These are phyloP conservation scores for Phortica okadai DNA, from an alignment of 2,888 invertebrate species.

Conservation along the genomic window DNA sequence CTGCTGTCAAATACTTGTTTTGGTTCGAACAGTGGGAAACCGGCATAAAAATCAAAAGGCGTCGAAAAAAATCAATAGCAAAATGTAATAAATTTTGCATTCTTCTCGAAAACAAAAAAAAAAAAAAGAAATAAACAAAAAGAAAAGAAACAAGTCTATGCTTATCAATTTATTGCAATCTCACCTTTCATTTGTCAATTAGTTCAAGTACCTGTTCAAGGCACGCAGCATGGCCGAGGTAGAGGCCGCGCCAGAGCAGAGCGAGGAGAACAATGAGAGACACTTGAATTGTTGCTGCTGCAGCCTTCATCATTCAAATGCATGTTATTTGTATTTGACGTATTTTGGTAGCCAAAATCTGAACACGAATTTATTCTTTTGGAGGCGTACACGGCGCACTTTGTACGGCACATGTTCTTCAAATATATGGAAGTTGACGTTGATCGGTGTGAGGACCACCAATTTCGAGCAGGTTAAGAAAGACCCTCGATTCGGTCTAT, in stretches of 20 bases:
- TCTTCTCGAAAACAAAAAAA: neutral
- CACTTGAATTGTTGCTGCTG: neutral
- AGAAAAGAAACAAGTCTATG: constrained; percentile 47
- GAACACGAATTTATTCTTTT: constrained; percentile 44
- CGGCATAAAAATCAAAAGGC: constrained; percentile 37
- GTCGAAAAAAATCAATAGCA: constrained; percentile 39
- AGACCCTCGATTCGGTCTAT: constrained; percentile 20
- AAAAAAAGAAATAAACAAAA: constrained; percentile 29
- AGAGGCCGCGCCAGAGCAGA: constrained; percentile 14
- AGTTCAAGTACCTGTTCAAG: constrained; percentile 60
- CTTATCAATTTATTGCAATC: constrained; percentile 64
- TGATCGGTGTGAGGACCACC: neutral
- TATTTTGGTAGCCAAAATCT: constrained; percentile 53
- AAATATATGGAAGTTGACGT: no score
- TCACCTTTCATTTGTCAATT: constrained; percentile 68
- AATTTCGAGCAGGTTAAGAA: constrained; percentile 24
- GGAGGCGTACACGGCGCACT: constrained; percentile 60
- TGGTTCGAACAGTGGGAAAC: constrained; percentile 67
- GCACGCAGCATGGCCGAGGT: constrained; percentile 16
- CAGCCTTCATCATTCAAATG: neutral
- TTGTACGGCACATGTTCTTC: constrained; percentile 61
- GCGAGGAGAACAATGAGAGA: neutral
- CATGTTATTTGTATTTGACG: constrained; percentile 31
- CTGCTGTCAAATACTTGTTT: constrained; percentile 55
- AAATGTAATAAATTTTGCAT: constrained; percentile 56